Percentiles rank a stretch among this genome's conserved stretches.
phyloP scores from a whole-genome alignment of 2,113 vertebrate genomes.

The Oostethus manadensis region DNA sequence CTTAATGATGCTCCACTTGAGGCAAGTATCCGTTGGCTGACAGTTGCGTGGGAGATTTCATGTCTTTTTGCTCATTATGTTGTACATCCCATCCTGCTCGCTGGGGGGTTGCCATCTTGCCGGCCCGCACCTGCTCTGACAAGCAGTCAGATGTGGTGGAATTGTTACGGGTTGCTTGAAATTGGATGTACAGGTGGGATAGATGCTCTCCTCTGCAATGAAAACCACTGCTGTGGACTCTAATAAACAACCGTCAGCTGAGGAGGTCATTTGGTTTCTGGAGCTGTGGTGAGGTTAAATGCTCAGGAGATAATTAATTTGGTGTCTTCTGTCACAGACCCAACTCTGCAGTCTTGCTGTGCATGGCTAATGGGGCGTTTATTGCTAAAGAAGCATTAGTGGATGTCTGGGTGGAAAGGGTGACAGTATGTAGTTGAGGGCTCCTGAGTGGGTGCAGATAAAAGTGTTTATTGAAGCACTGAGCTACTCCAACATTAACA shows the following conservation, averaged over 20 bases:
- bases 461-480: slow-evolving; percentile 42
- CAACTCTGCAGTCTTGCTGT: slow-evolving; percentile 48
- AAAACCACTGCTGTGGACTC: slow-evolving; percentile 42
- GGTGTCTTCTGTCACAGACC: slow-evolving; percentile 52
- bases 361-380: slow-evolving; percentile 49
- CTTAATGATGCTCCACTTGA: slow-evolving; percentile 64
- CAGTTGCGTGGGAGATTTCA: slow-evolving; percentile 61
- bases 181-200: slow-evolving; percentile 30
- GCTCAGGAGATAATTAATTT: slow-evolving; percentile 68
- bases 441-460: slow-evolving; percentile 42
- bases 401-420: slow-evolving; percentile 36
- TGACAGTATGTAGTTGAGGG: slow-evolving; percentile 26
- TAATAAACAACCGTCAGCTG: slow-evolving; percentile 67
- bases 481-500: slow-evolving; percentile 36
- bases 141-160: slow-evolving; percentile 22
- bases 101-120: slow-evolving; percentile 52
- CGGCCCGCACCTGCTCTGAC: slow-evolving; percentile 66
- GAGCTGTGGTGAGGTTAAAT: slow-evolving; percentile 56
- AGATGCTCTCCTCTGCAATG: slow-evolving; percentile 35
- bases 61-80: slow-evolving; percentile 34
- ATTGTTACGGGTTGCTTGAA: slow-evolving; percentile 34
- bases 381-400: slow-evolving; percentile 42
- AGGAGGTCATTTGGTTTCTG: slow-evolving; percentile 72
- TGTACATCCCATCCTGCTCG: slow-evolving; percentile 43
- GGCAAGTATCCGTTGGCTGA: slow-evolving; percentile 55